A percentile compares a stretch with the other conserved stretches of the same genome.
phyloP scores from a whole-genome alignment of 2,113 vertebrate genomes.

The Corvus cornix region DNA sequence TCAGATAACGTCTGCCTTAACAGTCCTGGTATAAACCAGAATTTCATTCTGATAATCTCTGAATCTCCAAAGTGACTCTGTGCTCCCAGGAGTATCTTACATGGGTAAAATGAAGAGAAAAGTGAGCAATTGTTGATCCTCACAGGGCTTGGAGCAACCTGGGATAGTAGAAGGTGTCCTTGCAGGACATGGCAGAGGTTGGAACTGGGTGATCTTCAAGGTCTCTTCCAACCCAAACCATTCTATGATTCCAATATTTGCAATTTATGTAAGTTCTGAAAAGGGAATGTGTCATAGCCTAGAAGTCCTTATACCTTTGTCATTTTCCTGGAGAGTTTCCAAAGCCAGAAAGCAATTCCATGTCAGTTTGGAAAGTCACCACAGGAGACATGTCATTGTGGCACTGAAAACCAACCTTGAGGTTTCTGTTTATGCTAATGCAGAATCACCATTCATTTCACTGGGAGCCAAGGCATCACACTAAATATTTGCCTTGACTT shows the following conservation, averaged over 20 bases:
- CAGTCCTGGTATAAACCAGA: neutral
- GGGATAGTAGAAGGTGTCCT: neutral
- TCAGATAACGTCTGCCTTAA: no score
- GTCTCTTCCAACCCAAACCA: neutral
- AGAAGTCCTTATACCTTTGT: neutral
- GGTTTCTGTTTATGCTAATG: neutral
- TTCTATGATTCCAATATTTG: neutral
- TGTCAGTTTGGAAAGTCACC: neutral
- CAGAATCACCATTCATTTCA: neutral
- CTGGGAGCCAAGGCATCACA: neutral
- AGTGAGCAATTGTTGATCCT: neutral
- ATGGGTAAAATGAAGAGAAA: accelerated
- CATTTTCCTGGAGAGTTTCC: neutral
- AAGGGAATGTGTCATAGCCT: neutral
- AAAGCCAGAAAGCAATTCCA: neutral
- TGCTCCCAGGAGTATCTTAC: neutral
- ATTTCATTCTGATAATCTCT: neutral
- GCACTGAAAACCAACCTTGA: neutral
- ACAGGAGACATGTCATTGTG: neutral
- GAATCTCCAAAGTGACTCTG: neutral
- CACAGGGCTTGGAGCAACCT: neutral
- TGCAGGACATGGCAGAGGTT: neutral
- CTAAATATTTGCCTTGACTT: neutral
- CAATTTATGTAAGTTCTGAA: neutral
- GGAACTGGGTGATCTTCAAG: neutral